Evolutionary conservation across 2,888 invertebrate genomes (phyloP), one percentile per base, ranked within the genome.

Genomic region (Ormyrus nitidulus): DNA sequence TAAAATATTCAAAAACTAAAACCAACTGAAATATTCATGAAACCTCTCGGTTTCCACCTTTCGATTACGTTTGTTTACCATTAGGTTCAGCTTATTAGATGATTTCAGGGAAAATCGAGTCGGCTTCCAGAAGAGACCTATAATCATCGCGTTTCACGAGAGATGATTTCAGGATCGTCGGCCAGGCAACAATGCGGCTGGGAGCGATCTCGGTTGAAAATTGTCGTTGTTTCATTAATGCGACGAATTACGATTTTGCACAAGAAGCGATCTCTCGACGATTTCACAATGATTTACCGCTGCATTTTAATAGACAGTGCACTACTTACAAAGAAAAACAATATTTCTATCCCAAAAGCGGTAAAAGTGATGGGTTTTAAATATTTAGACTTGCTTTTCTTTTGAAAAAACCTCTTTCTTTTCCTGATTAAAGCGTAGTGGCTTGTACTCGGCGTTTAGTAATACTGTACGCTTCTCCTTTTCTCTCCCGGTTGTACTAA

Each of bases 91-190:
- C 54, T 68, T 54, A 54, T 68, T 54, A 68, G 44, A 68, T 11
- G 53, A 68, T 34, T 53, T 68, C 5, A 49, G 54, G 13, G 11
- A 68, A 68, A 68, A 34, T 68, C 53, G 34, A 44, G 11, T 7
- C 34, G 44, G 7, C 7, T 44, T 68, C 4, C 34, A 53, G 8
- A 7, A 61, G 66, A 68, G 44, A 8, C 4, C 34, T 68, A 68
- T 68, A 68, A 68, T 68, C 66, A 68, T 53, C 44, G 66, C 54
- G 66, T 68, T 68, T 68, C 66, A 54, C 44, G 66, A 44, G 53
- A 44, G 10, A 68, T 68, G 66, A 34, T 34, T 34, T 34, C 34
- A 11, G 48, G n/a, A 46, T 5, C 46, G 34, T 59, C 46, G 46
- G 59, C 6, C 6, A 9, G 11, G 10, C 9, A 9, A 13, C 34